These are phyloP conservation scores for Drosophila takahashii DNA, from an alignment of 1,140 invertebrate species.

Conservation along the genomic window DNA sequence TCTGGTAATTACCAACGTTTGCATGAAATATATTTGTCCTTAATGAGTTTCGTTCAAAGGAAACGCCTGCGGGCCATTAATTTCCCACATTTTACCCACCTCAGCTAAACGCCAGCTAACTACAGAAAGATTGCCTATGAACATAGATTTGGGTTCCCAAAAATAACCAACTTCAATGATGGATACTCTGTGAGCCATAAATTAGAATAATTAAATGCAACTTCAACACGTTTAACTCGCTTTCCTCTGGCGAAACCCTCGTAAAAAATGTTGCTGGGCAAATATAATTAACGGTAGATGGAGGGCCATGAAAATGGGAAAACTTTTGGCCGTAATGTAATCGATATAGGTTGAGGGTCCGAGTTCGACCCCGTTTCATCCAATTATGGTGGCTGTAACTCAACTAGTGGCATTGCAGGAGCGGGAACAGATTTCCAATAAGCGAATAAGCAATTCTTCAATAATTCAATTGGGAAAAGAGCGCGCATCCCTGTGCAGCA, in stretches of 20 bases:
- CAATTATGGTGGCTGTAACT: constrained; percentile 43
- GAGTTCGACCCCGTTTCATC: constrained; percentile 25
- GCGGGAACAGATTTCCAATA: constrained; percentile 68
- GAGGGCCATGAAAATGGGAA: constrained; percentile 32
- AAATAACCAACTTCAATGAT: constrained; percentile 16
- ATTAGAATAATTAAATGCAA: constrained; percentile 38
- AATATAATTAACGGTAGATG: constrained; percentile 40
- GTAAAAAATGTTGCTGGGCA: constrained; percentile 18
- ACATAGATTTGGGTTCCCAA: constrained; percentile 6
- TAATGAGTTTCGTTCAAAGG: constrained; percentile 27
- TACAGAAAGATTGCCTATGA: background rate
- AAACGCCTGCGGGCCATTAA: constrained; percentile 20
- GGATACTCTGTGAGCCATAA: constrained; percentile 20
- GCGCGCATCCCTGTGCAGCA: constrained; percentile 18
- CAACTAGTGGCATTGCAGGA: constrained; percentile 23
- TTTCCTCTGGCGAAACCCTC: constrained; percentile 6
- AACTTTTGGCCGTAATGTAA: constrained; percentile 42
- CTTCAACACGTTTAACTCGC: constrained; percentile 7
- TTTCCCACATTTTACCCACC: constrained; percentile 25
- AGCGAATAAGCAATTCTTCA: constrained; percentile 67
- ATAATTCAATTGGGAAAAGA: constrained; percentile 73
- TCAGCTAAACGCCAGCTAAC: background rate
- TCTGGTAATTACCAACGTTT: background rate
- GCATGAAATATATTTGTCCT: constrained; percentile 4
- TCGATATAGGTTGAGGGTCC: constrained; percentile 24